phyloP scores from a whole-genome alignment of 1,140 invertebrate genomes.

The Pseudomyrmex sp. region DNA sequence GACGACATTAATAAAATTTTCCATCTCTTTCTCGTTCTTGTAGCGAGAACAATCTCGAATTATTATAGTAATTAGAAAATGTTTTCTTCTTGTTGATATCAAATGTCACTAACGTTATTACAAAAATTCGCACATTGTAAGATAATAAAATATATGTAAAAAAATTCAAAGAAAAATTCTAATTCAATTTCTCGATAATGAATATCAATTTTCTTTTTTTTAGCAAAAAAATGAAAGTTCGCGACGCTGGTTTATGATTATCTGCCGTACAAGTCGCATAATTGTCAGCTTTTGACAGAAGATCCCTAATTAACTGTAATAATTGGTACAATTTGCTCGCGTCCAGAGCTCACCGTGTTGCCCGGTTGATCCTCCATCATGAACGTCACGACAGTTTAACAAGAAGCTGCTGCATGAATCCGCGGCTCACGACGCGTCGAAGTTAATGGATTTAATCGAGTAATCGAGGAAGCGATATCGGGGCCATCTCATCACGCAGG shows the following conservation, averaged over 20 bases:
- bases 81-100: too few relatives aligned
- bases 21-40: background rate
- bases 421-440: conserved; percentile 30
- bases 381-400: conserved; percentile 47
- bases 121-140: too few relatives aligned
- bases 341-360: conserved; percentile 20
- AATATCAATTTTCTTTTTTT: background rate
- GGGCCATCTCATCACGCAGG: conserved; percentile 38
- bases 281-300: conserved; percentile 29
- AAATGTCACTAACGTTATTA: background rate
- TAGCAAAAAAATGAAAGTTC: background rate
- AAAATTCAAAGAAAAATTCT: background rate
- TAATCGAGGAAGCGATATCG: conserved; percentile 60
- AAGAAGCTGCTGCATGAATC: conserved; percentile 36
- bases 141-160: background rate
- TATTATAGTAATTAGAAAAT: background rate
- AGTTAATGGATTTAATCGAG: conserved; percentile 46
- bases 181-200: background rate
- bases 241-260: background rate
- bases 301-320: conserved; percentile 39
- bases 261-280: background rate
- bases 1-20: conserved; percentile 26
- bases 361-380: conserved; percentile 23
- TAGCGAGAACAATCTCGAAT: background rate
- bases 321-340: conserved; percentile 53